phyloP scores from a whole-genome alignment of 2,888 invertebrate genomes.

The Himalopsyche anomala region DNA sequence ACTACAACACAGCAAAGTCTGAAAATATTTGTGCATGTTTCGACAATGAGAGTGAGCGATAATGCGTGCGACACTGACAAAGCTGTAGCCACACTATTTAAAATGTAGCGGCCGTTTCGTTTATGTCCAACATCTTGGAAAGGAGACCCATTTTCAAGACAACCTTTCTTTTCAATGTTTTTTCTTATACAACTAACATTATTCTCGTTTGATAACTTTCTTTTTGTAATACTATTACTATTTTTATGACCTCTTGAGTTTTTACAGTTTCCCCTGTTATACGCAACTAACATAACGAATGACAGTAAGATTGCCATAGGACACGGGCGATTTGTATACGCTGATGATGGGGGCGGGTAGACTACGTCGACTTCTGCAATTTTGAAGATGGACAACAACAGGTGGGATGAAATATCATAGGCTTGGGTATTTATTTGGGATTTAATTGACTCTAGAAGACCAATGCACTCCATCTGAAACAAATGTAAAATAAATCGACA shows the following conservation, averaged over 20 bases:
- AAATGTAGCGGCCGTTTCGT: background rate
- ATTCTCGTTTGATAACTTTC: too few relatives aligned
- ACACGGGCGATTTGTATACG: slow-evolving; percentile 67
- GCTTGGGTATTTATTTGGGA: slow-evolving; percentile 90
- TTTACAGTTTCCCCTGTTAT: background rate
- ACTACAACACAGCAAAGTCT: slow-evolving; percentile 32
- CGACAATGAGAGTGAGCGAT: slow-evolving; percentile 52
- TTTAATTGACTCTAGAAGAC: slow-evolving; percentile 87
- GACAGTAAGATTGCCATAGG: slow-evolving; percentile 46
- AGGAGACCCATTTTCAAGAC: background rate
- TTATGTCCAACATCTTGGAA: background rate
- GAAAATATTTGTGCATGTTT: slow-evolving; percentile 51
- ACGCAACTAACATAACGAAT: slow-evolving; percentile 27
- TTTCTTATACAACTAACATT: too few relatives aligned
- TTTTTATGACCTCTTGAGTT: background rate
- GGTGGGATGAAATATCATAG: slow-evolving; percentile 90
- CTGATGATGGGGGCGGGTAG: slow-evolving; percentile 83
- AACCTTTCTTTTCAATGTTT: too few relatives aligned
- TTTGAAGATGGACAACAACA: slow-evolving; percentile 92
- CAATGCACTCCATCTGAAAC: slow-evolving; percentile 89
- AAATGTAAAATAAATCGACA: background rate
- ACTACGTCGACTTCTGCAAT: slow-evolving; percentile 94
- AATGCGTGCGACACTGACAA: slow-evolving; percentile 52
- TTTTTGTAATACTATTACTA: background rate
- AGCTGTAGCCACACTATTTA: background rate